Base-by-base conservation (phyloP, 2,888 invertebrate species). In the Luffia ferchaultella region DNA sequence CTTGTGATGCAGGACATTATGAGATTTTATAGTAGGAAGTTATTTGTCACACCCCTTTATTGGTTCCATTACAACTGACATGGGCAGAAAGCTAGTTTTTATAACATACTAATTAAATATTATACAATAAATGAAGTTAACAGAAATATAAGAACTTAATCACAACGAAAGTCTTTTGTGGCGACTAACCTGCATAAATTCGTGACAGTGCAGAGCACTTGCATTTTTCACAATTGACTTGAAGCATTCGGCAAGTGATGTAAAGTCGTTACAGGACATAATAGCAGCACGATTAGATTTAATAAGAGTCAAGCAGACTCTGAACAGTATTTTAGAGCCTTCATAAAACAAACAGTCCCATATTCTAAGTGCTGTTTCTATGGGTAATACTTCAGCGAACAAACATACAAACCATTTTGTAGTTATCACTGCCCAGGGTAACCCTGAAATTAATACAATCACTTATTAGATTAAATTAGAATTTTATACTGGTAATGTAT, bases 311-410 rank as follows among this genome's bases (percentile, higher is more conserved):
- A 97, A 67, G 49, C 94, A 95, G 1, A 95, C 96, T 58, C 97
- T 87, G 70, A 97, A 94, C 57, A 98, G 83, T 59, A 97, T 91
- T 80, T 97, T 97, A 53, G 93, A 93, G 44, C 97, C 97, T 76
- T 98, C 97, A 61, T 93, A 92, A 79, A 98, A 97, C 53, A 97
- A 79, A 66, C 96, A 96, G 75, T 98, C 97, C 97, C 97, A 97
- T 75, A 97, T 93, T 64, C 97, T 87, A 18, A 97, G 83, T 43
- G 96, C 96, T 5, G 97, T 97, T 89, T 97, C 97, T 52, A 93
- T 91, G 1, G 97, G 97, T 53, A 97, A 85, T 50, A 96, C 96
- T 85, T 97, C 97, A 49, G 95, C 93, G 76, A 92, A 97, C 48
- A 97, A 84, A 68, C 97, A 97, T 61, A 97, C 92, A 69, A 97